phyloP scores from a whole-genome alignment of 2,797 vertebrate genomes.

The Artibeus lituratus region DNA sequence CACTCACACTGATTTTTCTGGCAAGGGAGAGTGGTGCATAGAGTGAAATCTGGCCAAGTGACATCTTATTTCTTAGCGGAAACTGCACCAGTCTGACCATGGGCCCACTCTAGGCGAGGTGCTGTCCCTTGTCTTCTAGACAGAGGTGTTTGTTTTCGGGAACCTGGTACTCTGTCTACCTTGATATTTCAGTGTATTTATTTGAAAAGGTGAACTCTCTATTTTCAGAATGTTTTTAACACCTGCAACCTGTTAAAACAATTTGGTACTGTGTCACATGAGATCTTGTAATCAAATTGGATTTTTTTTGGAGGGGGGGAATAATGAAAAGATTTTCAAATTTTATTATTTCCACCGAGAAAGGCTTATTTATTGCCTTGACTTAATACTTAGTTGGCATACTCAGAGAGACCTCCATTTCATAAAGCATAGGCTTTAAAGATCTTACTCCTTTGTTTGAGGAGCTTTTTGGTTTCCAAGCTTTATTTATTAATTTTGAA shows the following conservation, averaged over 20 bases:
- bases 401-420: background rate
- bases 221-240: background rate
- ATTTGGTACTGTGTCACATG: background rate
- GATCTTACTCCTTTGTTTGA: background rate
- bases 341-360: background rate
- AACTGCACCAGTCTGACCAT: accelerated
- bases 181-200: background rate
- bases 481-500: background rate
- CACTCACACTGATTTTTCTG: background rate
- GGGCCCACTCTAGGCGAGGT: background rate
- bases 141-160: background rate
- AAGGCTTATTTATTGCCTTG: background rate
- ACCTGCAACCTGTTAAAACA: accelerated
- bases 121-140: no score
- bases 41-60: background rate
- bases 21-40: background rate
- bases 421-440: background rate
- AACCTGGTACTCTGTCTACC: background rate
- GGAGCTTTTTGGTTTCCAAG: background rate
- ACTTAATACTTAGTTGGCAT: background rate
- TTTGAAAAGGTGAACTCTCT: background rate
- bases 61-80: background rate
- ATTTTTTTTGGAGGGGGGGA: background rate
- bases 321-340: background rate
- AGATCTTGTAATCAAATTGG: background rate